Base-by-base conservation (phyloP, 2,888 invertebrate genomes). In the Anarsia innoxiella region DNA sequence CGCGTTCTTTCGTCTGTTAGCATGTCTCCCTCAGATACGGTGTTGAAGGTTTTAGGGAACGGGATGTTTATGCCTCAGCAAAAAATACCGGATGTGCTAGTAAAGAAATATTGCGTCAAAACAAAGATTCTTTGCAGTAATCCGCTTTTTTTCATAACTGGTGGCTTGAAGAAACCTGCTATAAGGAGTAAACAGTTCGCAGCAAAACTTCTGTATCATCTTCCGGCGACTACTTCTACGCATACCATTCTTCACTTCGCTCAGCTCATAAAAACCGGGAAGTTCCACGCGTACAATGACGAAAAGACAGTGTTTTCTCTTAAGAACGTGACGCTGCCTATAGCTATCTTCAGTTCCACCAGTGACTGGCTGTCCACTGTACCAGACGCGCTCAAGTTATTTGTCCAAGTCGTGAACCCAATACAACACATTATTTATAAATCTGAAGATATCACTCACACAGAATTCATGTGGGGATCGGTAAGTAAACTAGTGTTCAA, bases 161-260 rank as follows among this genome's bases (percentile, higher is more conserved):
- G 57, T 37, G n/a, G n/a, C n/a, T 58, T 65, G 12, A 63, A 59
- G 9, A 41, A 49, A 34, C 36, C 46, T 11, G 39, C 46, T 31
- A 12, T 11, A n/a, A 45, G 56, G 27, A 78, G 0, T 78, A 77
- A 4, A 78, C 8, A 27, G 2, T 41, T 42, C 14, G 19, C 58
- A 1, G 45, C 36, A 23, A 23, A 37, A 1, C 40, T 44, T 9
- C 40, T 71, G 12, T 34, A 57, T 1, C 46, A 54, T 37, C 39
- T 49, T 1, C 59, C 59, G 0, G 49, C 60, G 0, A 61, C 61
- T 4, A 57, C 59, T 1, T 72, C 67, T 1, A 49, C 51, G n/a
- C 73, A 66, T 37, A 61, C 64, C 1, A 44, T 72, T 9, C 31
- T 56, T n/a, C 72, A 73, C 53, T 73, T 59, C 25, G 41, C 58